Conservation (phyloP, 2,888 invertebrate species). For the Plebejus melissa region DNA sequence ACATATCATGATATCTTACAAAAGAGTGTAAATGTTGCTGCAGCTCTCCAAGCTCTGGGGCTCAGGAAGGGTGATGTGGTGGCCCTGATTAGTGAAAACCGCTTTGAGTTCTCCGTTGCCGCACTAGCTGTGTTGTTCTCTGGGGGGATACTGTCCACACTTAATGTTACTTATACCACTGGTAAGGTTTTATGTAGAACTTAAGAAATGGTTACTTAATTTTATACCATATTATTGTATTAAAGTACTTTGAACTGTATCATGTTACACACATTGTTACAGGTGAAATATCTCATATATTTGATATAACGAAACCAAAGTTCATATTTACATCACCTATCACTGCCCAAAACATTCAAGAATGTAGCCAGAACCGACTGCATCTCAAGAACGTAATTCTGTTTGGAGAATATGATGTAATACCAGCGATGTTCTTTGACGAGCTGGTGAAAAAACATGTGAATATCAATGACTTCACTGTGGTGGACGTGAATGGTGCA, state of each 20-base stretch:
- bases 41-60: conserved; percentile 70
- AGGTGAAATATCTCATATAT: conserved; percentile 84
- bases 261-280: conserved; percentile 36
- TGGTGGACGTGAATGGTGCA: conserved; percentile 73
- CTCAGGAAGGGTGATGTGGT: conserved; percentile 78
- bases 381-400: conserved; percentile 78
- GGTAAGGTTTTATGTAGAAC: conserved; percentile 51
- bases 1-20: conserved; percentile 78
- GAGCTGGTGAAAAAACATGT: conserved; percentile 50
- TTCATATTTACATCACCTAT: conserved; percentile 82
- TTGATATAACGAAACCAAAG: conserved; percentile 84
- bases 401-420: conserved; percentile 74
- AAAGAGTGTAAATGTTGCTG: conserved; percentile 77
- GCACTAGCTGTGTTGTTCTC: conserved; percentile 77
- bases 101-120: conserved; percentile 78
- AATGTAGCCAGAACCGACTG: conserved; percentile 71
- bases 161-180: conserved; percentile 81
- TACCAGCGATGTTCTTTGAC: conserved; percentile 60
- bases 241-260: neutral
- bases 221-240: neutral
- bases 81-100: conserved; percentile 81
- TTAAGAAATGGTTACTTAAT: neutral
- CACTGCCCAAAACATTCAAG: conserved; percentile 76
- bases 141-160: conserved; percentile 80
- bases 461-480: conserved; percentile 55